These are phyloP conservation scores for Thymallus thymallus DNA, from an alignment of 2,113 vertebrate species.

Conservation along the genomic window DNA sequence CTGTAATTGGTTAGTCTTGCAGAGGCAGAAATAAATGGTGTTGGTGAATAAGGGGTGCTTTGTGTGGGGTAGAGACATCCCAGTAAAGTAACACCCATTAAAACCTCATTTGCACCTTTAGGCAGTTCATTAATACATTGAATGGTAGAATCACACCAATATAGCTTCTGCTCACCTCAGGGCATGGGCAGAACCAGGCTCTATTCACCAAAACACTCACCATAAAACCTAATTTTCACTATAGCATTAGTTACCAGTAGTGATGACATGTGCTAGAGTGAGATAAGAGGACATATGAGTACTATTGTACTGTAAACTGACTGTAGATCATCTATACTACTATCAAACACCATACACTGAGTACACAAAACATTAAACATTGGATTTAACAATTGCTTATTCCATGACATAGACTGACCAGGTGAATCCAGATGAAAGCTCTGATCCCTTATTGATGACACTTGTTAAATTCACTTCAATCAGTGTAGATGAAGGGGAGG, in stretches of 20 bases:
- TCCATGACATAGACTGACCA: too few species aligned
- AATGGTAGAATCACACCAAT: conserved; percentile 80
- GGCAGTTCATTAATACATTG: conserved; percentile 96
- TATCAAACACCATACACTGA: not conserved
- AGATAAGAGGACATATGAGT: conserved; percentile 48
- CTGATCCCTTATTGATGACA: too few species aligned
- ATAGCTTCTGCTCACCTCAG: conserved; percentile 80
- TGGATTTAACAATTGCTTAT: too few species aligned
- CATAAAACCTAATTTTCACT: conserved; percentile 77
- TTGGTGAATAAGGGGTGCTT: conserved; percentile 57
- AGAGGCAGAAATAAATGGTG: conserved; percentile 70
- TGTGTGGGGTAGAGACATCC: conserved; percentile 72
- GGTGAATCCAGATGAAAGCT: too few species aligned
- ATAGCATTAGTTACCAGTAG: conserved; percentile 61
- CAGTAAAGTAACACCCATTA: conserved; percentile 97
- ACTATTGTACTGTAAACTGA: conserved; percentile 32
- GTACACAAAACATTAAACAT: too few species aligned
- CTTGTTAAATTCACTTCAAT: too few species aligned
- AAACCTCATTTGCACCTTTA: conserved; percentile 95
- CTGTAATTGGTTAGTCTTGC: conserved; percentile 75
- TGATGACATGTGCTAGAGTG: conserved; percentile 56
- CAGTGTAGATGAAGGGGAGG: too few species aligned
- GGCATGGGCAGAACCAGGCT: conserved; percentile 64
- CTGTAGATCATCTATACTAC: not conserved
- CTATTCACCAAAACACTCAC: conserved; percentile 73